phyloP scores from a whole-genome alignment of 2,113 vertebrate genomes.

The Lichenostomus cassidix region DNA sequence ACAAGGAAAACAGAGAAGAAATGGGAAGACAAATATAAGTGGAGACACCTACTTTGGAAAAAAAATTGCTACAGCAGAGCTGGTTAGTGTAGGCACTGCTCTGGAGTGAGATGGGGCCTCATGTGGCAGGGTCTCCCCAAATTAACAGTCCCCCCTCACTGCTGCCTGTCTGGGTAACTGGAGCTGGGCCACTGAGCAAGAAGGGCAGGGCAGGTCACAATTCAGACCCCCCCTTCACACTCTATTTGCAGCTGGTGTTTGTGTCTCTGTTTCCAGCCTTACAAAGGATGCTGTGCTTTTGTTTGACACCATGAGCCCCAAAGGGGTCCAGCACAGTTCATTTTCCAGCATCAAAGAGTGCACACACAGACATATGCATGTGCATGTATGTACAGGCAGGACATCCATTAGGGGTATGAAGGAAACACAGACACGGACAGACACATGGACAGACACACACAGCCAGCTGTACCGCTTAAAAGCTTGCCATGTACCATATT shows the following conservation, averaged over 20 bases:
- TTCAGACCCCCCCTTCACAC: accelerated
- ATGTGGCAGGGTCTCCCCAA: neutral
- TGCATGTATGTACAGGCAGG: neutral
- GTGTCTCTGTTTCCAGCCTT: neutral
- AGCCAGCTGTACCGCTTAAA: neutral
- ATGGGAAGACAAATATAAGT: neutral
- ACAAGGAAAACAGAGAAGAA: neutral
- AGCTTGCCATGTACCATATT: neutral
- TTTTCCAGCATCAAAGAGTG: neutral
- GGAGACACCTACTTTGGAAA: neutral
- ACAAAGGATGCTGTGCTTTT: accelerated
- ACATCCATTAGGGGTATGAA: accelerated
- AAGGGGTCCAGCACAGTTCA: neutral
- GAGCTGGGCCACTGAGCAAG: neutral
- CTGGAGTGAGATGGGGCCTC: neutral
- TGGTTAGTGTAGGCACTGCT: neutral
- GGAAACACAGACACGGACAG: neutral
- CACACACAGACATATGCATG: no score
- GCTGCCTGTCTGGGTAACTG: neutral
- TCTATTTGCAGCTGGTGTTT: neutral
- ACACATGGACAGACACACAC: neutral
- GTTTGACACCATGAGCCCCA: neutral
- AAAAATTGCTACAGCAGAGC: neutral
- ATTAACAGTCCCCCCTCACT: accelerated
- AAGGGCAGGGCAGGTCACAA: neutral